Percentiles rank a stretch among this genome's conserved stretches.
These are phyloP conservation scores for Astreopora myriophthalma DNA, from an alignment of 64 coral and sea anemone genomes.

Conservation along the genomic window DNA sequence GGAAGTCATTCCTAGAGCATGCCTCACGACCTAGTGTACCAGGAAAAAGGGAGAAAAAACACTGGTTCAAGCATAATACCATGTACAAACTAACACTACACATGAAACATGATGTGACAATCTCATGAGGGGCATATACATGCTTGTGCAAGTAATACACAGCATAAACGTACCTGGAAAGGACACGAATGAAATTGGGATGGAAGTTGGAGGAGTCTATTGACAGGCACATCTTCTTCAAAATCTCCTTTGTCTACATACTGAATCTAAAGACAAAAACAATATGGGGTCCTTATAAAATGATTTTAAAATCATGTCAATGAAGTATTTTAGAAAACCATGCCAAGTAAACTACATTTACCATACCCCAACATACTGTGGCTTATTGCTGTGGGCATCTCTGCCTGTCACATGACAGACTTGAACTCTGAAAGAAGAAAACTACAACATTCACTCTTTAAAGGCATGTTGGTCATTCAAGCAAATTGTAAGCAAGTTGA, in stretches of 20 bases:
- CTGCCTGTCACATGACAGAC: slow-evolving; percentile 56
- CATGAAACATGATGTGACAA: neutral
- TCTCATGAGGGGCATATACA: neutral
- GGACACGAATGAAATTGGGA: slow-evolving; percentile 81
- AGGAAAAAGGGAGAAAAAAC: too few relatives aligned
- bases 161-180: slow-evolving; percentile 64
- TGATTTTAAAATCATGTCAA: neutral
- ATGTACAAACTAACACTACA: too few relatives aligned
- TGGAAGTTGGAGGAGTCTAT: slow-evolving; percentile 72
- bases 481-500: too few relatives aligned
- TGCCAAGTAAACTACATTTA: neutral
- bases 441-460: neutral
- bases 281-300: neutral
- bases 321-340: neutral
- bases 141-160: too few relatives aligned
- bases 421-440: slow-evolving; percentile 71
- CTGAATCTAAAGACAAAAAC: slow-evolving; percentile 66
- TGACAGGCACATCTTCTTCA: slow-evolving; percentile 9
- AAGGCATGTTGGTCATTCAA: too few relatives aligned
- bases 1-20: too few relatives aligned
- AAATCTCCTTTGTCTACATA: slow-evolving; percentile 80
- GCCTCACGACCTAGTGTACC: too few relatives aligned
- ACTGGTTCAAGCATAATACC: too few relatives aligned
- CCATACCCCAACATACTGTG: slow-evolving; percentile 71
- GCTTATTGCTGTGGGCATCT: slow-evolving; percentile 40